A percentile compares a stretch with the other conserved stretches of the same genome.
These are phyloP conservation scores for Pseudomyrmex cubaensis DNA, from an alignment of 1,140 invertebrate genomes.

Conservation along the genomic window DNA sequence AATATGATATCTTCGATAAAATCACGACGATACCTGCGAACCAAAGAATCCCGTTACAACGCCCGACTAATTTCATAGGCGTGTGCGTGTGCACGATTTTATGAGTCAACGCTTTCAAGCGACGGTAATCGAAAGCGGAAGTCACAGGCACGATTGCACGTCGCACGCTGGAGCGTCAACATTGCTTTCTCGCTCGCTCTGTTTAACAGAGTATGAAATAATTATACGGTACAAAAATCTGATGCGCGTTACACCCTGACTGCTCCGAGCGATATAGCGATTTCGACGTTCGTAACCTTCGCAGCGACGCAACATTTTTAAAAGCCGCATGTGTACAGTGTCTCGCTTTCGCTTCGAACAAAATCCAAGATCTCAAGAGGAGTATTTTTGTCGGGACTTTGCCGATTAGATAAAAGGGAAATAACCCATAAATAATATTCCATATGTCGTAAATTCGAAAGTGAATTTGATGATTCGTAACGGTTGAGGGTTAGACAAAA, in stretches of 20 bases:
- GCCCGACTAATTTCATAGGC: conserved; percentile 53
- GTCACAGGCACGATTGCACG: conserved; percentile 56
- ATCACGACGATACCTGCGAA: conserved; percentile 26
- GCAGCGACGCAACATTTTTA: conserved; percentile 9
- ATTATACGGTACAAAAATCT: conserved; percentile 56
- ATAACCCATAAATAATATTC: too few relatives aligned
- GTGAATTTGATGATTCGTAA: conserved; percentile 24
- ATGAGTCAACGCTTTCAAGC: conserved; percentile 58
- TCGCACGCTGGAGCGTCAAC: conserved; percentile 31
- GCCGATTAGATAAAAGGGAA: too few relatives aligned
- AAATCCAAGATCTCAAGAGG: not conserved
- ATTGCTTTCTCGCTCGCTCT: conserved; percentile 58
- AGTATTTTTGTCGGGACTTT: not conserved
- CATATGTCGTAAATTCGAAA: not conserved
- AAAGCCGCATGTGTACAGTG: not conserved
- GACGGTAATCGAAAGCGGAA: conserved; percentile 57
- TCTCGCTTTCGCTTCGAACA: conserved; percentile 12
- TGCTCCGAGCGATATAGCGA: not conserved
- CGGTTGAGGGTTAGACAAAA: too few relatives aligned
- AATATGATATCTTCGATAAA: not conserved
- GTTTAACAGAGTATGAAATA: conserved; percentile 63
- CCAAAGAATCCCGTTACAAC: conserved; percentile 66
- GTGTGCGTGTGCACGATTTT: conserved; percentile 44
- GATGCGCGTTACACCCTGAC: conserved; percentile 32
- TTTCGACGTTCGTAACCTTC: conserved; percentile 23